A percentile compares a stretch with the other conserved stretches of the same genome.
These are phyloP conservation scores for Erebia epiphron DNA, from an alignment of 2,888 invertebrate genomes.

Conservation along the genomic window DNA sequence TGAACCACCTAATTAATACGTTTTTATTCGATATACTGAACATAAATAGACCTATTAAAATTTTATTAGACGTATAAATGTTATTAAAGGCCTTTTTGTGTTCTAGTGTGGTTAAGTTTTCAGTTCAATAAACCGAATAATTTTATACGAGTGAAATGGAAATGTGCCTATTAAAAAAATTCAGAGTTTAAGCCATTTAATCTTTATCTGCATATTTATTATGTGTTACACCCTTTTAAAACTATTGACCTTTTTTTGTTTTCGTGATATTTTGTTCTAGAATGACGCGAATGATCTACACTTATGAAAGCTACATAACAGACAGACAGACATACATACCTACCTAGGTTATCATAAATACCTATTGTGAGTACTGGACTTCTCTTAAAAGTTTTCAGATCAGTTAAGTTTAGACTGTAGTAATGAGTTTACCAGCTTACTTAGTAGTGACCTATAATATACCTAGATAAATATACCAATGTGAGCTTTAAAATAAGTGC, in stretches of 20 bases:
- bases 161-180: neutral
- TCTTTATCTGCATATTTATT: too few species aligned
- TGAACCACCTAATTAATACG: constrained; percentile 42
- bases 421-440: neutral
- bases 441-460: too few species aligned
- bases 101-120: neutral
- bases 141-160: neutral
- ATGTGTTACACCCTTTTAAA: too few species aligned
- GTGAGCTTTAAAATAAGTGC: neutral
- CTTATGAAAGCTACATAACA: too few species aligned
- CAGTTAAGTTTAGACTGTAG: too few species aligned
- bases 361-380: too few species aligned
- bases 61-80: constrained; percentile 25
- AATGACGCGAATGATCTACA: too few species aligned
- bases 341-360: too few species aligned
- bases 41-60: constrained; percentile 27
- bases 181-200: neutral
- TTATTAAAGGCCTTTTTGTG: constrained; percentile 11
- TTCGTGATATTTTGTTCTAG: too few species aligned
- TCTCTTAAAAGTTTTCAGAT: too few species aligned
- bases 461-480: neutral
- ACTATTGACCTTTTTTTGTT: too few species aligned
- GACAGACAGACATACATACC: too few species aligned
- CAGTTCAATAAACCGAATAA: neutral
- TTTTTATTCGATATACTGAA: constrained; percentile 28